Conservation (phyloP, 2,797 vertebrate species). For the Pseudochirops corinnae region DNA sequence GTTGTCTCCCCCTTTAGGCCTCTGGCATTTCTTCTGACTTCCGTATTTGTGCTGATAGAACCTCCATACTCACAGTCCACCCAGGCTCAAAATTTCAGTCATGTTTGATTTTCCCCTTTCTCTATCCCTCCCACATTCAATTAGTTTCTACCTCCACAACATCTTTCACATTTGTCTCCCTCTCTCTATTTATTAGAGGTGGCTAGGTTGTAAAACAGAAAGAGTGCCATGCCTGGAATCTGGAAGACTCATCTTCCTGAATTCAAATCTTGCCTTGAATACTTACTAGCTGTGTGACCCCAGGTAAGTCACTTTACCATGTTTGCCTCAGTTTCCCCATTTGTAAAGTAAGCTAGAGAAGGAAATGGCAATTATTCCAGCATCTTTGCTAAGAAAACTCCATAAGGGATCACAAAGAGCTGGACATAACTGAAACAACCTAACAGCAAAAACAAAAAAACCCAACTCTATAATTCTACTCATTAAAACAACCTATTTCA, state of each 20-base stretch:
- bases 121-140: neutral
- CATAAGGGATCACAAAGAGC: neutral
- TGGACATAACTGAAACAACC: neutral
- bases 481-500: neutral
- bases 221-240: neutral
- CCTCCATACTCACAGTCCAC: neutral
- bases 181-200: neutral
- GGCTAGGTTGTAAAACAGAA: neutral
- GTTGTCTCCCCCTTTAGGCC: neutral
- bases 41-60: neutral
- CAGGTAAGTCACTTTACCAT: neutral
- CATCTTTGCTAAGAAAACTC: neutral
- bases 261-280: neutral
- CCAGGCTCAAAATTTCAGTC: neutral
- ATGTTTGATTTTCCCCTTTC: neutral
- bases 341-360: neutral
- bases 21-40: neutral
- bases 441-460: neutral
- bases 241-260: neutral
- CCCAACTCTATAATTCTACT: neutral
- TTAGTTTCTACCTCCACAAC: neutral
- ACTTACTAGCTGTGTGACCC: neutral
- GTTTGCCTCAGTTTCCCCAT: neutral
- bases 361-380: neutral
- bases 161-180: neutral